A percentile compares a stretch with the other conserved stretches of the same genome.
Conservation (phyloP, 2,888 invertebrate genomes). For the Eristalis tenax region DNA sequence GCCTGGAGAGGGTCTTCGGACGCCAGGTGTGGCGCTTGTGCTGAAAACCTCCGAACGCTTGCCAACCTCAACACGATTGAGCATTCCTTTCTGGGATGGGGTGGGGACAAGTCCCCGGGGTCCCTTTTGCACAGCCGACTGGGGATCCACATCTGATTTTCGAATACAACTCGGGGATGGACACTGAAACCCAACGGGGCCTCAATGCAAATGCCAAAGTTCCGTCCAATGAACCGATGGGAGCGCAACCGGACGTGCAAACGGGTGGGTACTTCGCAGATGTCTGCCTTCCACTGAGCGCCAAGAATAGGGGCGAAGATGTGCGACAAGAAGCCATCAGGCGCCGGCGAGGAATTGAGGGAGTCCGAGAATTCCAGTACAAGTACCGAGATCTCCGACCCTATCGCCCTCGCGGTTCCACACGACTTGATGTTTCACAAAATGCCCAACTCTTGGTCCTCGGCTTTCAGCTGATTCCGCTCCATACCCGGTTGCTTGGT, state of each 20-base stretch:
- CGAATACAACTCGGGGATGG: conserved; percentile 25
- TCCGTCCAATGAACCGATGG: conserved; percentile 3
- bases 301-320: conserved; percentile 9
- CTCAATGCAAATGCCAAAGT: conserved; percentile 23
- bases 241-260: conserved; percentile 46
- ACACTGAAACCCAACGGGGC: conserved; percentile 12
- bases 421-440: not conserved
- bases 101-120: conserved; percentile 42
- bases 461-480: conserved; percentile 35
- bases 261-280: conserved; percentile 56
- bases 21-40: not conserved
- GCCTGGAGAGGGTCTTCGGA: not conserved
- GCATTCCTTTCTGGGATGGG: conserved; percentile 37
- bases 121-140: conserved; percentile 60
- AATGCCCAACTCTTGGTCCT: conserved; percentile 12
- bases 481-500: conserved; percentile 26
- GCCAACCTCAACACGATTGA: conserved; percentile 63
- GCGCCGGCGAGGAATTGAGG: not conserved
- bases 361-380: conserved; percentile 13
- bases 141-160: not conserved
- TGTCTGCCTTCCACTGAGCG: conserved; percentile 23
- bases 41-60: conserved; percentile 24
- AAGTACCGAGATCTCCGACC: conserved; percentile 24
- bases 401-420: conserved; percentile 6
- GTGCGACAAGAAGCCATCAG: conserved; percentile 9